These are phyloP conservation scores for Harmothoe impar DNA, from an alignment of 2,888 invertebrate species.

Conservation along the genomic window DNA sequence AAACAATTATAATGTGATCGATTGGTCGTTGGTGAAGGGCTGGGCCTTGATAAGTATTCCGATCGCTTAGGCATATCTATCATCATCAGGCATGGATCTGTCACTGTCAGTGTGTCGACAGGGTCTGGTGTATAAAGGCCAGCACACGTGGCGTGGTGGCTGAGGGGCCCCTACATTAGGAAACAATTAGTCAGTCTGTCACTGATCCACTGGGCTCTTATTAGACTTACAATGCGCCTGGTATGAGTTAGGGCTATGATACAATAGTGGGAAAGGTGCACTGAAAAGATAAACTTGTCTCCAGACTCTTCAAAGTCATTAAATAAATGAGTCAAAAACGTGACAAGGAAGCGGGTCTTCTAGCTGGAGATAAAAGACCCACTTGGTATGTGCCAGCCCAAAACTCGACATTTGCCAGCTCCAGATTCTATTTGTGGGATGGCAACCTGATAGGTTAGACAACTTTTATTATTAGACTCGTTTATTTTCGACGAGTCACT, in stretches of 20 bases:
- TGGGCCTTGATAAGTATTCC: not conserved
- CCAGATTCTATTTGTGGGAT: no score
- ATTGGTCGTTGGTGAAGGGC: not conserved
- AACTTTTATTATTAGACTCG: not conserved
- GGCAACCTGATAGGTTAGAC: no score
- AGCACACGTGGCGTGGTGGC: not conserved
- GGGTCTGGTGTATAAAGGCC: not conserved
- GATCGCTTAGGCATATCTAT: not conserved
- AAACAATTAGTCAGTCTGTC: conserved; percentile 10
- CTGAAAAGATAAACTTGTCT: no score
- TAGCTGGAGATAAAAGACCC: no score
- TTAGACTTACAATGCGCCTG: not conserved
- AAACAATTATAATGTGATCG: conserved; percentile 33
- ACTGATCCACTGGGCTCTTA: not conserved
- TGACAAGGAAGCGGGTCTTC: no score
- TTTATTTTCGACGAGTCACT: no score
- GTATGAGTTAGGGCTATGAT: not conserved
- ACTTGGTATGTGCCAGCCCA: no score
- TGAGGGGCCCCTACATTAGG: not conserved
- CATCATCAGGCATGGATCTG: conserved; percentile 21
- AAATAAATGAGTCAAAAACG: no score
- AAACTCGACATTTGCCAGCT: no score
- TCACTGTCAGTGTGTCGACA: not conserved
- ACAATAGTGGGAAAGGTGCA: not conserved
- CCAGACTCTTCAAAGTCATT: no score